Evolutionary conservation across 2,888 invertebrate species (phyloP).

Genomic region (Eupithecia dodoneata): DNA sequence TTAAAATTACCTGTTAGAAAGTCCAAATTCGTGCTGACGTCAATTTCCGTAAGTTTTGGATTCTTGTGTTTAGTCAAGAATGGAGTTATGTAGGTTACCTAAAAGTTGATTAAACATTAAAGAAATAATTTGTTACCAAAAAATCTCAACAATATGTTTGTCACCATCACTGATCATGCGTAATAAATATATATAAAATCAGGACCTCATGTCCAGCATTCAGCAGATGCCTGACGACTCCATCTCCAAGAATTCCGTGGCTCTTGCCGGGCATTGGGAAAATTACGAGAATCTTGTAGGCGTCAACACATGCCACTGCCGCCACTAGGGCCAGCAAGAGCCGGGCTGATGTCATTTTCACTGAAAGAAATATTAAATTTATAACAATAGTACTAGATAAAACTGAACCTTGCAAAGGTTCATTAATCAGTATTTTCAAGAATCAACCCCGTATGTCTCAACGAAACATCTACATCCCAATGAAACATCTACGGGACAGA

Average conservation of each 20-base stretch:
- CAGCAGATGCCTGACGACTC: slow-evolving; percentile 51
- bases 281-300: slow-evolving; percentile 53
- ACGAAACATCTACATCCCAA: too few relatives aligned
- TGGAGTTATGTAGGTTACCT: slow-evolving; percentile 61
- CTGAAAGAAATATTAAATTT: background rate
- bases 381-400: background rate
- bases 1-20: slow-evolving; percentile 44
- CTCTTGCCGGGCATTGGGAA: slow-evolving; percentile 55
- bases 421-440: too few relatives aligned
- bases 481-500: too few relatives aligned
- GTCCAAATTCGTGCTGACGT: slow-evolving; percentile 51
- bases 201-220: slow-evolving; percentile 59
- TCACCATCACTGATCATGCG: background rate
- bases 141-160: background rate
- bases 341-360: background rate
- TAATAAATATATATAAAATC: background rate
- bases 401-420: too few relatives aligned
- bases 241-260: slow-evolving; percentile 58
- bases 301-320: slow-evolving; percentile 28
- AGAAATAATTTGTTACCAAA: background rate
- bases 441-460: too few relatives aligned
- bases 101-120: background rate
- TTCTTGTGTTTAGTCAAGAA: slow-evolving; percentile 47
- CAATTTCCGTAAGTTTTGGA: slow-evolving; percentile 52
- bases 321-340: background rate